These are phyloP conservation scores for Bryconaethiops microstoma DNA, from an alignment of 2,797 vertebrate species.

Conservation along the genomic window DNA sequence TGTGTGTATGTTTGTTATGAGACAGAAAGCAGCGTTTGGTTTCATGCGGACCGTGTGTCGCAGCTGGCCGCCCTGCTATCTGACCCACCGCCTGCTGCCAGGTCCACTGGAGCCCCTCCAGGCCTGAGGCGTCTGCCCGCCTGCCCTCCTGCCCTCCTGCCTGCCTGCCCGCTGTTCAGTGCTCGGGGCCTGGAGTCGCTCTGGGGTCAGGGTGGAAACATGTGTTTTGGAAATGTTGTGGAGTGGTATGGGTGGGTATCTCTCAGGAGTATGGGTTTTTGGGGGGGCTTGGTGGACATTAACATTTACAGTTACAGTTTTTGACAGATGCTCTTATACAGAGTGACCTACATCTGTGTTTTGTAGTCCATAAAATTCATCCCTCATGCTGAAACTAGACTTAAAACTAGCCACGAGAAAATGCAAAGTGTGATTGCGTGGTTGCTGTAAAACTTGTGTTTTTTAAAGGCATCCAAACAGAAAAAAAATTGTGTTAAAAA, in stretches of 20 bases:
- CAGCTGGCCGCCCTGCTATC: constrained; percentile 64
- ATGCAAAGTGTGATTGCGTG: too few relatives aligned
- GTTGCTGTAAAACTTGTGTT: too few relatives aligned
- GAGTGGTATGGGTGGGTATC: not conserved
- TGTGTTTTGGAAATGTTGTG: not conserved
- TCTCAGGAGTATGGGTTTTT: not conserved
- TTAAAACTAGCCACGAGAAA: too few relatives aligned
- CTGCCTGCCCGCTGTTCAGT: constrained; percentile 31
- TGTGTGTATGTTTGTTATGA: constrained; percentile 56
- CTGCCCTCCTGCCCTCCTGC: not conserved
- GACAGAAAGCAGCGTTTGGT: constrained; percentile 75
- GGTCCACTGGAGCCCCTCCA: constrained; percentile 44
- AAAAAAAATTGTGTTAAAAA: too few relatives aligned
- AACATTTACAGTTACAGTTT: too few relatives aligned
- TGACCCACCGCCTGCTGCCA: constrained; percentile 49
- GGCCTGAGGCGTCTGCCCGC: constrained; percentile 2
- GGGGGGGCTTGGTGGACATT: too few relatives aligned
- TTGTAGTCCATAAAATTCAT: too few relatives aligned
- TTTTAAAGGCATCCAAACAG: too few relatives aligned
- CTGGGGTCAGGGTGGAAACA: constrained; percentile 13
- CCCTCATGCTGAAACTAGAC: too few relatives aligned
- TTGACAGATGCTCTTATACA: too few relatives aligned
- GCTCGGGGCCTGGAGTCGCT: constrained; percentile 23
- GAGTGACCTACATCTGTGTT: too few relatives aligned
- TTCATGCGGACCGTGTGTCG: constrained; percentile 73